Evolutionary conservation across 2,113 vertebrate species (phyloP), one percentile per base, ranked within the genome.

Genomic region (Cavia porcellus): DNA sequence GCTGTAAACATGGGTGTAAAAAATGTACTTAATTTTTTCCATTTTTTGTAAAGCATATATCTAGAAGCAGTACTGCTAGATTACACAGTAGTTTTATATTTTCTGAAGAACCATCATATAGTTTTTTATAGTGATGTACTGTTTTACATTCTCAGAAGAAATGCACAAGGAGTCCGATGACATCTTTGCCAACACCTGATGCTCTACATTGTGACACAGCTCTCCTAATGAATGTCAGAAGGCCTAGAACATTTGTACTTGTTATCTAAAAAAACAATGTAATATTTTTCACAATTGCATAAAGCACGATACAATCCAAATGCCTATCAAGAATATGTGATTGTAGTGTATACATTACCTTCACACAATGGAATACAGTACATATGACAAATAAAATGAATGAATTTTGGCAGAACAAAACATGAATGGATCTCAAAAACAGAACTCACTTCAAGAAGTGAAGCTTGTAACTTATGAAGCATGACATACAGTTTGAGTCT

Each of bases 381-480:
- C n/a, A 45, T 28, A 42, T 24, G n/a, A 55, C 25, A n/a, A 35
- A 79, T 77, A 83, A 81, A 89, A 72, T n/a, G 64, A 66, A 75
- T 50, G 13, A 80, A 70, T 75, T 93, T 90, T 75, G 35, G 30
- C 28, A 94, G 64, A n/a, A 74, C n/a, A 77, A 92, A 88, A 59
- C 7, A 90, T 35, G 47, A 89, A 38, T 82, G 86, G 80, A 81
- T 81, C 52, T 83, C 42, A 90, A 89, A 35, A 96, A 94, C 20
- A 91, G n/a, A 96, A 85, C 17, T 64, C 3, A n/a, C 47, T 50
- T 50, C 9, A 50, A 50, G 47, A 50, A 50, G 7, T 81, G 24
- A 81, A 90, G 88, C 50, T 30, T 80, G 0, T 32, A 92, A 92
- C 74, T 61, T 90, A 68, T 8, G 89, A 94, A 95, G 86, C 35